phyloP scores from a whole-genome alignment of 1,140 invertebrate genomes.

The Trichoplusia ni region DNA sequence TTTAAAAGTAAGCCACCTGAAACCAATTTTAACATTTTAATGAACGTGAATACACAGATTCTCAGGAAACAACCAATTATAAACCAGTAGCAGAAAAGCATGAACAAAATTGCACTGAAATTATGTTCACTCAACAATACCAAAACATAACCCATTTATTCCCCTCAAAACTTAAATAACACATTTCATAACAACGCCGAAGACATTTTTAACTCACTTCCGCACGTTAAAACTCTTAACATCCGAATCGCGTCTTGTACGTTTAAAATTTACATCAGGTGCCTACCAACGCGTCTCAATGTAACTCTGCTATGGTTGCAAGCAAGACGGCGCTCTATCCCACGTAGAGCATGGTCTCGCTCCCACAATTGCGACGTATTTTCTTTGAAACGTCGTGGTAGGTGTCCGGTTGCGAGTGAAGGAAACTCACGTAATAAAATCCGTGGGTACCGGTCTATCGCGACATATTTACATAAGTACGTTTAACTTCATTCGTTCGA shows the following conservation, averaged over 20 bases:
- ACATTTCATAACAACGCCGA: neutral
- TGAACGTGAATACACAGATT: too few relatives aligned
- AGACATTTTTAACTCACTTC: conserved; percentile 27
- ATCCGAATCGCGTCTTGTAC: conserved; percentile 15
- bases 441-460: conserved; percentile 13
- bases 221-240: conserved; percentile 17
- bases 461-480: conserved; percentile 28
- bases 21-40: too few relatives aligned
- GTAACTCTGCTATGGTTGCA: conserved; percentile 3
- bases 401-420: conserved; percentile 5
- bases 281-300: too few relatives aligned
- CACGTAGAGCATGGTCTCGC: too few relatives aligned
- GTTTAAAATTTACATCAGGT: conserved; percentile 30
- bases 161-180: neutral
- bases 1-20: too few relatives aligned
- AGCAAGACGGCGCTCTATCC: too few relatives aligned
- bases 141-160: conserved; percentile 22
- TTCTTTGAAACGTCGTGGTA: too few relatives aligned
- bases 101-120: too few relatives aligned
- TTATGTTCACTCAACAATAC: neutral
- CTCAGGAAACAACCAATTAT: too few relatives aligned
- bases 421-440: conserved; percentile 27
- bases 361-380: too few relatives aligned
- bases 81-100: too few relatives aligned
- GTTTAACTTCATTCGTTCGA: conserved; percentile 29